Conservation (phyloP, 2,113 vertebrate genomes). For the Pteruthius melanotis region DNA sequence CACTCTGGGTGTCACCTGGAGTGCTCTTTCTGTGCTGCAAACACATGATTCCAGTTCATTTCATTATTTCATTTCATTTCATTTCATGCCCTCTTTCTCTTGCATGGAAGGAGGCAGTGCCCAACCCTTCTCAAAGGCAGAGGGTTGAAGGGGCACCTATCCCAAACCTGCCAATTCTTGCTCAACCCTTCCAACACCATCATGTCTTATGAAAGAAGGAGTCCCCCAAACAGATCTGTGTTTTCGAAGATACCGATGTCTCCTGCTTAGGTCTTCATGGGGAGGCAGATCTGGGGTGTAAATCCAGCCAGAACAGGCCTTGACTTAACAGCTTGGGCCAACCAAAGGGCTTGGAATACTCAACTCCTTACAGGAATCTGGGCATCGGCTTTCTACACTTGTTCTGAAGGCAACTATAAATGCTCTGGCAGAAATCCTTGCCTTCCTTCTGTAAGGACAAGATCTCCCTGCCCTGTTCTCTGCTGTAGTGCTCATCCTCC, state of each 20-base stretch:
- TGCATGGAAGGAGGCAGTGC: not conserved
- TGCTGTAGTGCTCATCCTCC: not conserved
- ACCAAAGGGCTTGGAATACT: not conserved
- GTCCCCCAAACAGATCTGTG: not conserved
- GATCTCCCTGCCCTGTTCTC: not conserved
- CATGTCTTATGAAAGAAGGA: not conserved
- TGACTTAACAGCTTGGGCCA: not conserved
- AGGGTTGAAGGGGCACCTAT: rapidly evolving
- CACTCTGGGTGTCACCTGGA: not conserved
- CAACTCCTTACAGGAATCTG: not conserved
- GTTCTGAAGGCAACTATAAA: not conserved
- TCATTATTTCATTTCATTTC: not conserved
- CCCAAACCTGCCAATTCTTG: not conserved
- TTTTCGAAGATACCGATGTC: not conserved
- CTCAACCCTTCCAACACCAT: not conserved
- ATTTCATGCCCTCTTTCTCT: not conserved
- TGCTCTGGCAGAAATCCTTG: not conserved
- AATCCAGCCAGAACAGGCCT: not conserved
- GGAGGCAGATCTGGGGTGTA: not conserved
- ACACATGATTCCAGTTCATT: not conserved
- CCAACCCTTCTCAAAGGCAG: not conserved
- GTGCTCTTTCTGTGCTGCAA: not conserved
- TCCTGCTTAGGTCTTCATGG: not conserved
- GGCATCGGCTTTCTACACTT: not conserved
- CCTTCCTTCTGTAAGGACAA: not conserved